Percentiles rank a stretch among this genome's conserved stretches.
Evolutionary conservation across 2,797 vertebrate genomes (phyloP).

Genomic region (Mareca strepera): DNA sequence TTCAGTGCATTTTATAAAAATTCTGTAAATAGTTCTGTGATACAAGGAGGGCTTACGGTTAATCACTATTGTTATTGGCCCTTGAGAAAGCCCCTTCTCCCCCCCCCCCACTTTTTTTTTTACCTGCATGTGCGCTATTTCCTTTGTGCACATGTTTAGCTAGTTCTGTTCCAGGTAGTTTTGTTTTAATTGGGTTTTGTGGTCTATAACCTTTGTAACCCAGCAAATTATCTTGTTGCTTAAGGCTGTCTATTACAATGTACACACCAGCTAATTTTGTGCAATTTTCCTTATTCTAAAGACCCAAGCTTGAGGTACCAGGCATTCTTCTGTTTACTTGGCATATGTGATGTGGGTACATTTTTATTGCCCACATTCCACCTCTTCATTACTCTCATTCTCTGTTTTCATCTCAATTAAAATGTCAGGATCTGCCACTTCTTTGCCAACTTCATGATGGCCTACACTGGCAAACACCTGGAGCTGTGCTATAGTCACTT

Average conservation of each 20-base stretch:
- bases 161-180: not conserved
- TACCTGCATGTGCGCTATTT: not conserved
- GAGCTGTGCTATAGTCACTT: not conserved
- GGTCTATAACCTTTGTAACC: not conserved
- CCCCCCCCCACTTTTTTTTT: not conserved
- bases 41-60: not conserved
- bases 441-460: conserved; percentile 9
- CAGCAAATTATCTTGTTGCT: not conserved
- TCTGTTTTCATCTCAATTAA: conserved; percentile 51
- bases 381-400: conserved; percentile 52
- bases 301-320: not conserved
- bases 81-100: not conserved
- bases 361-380: conserved; percentile 62
- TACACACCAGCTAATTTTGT: not conserved
- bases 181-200: not conserved
- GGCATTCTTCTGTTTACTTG: conserved; percentile 48
- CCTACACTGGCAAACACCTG: not conserved
- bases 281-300: not conserved
- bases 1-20: not conserved
- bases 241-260: not conserved
- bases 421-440: conserved; percentile 68
- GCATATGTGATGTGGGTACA: conserved; percentile 66
- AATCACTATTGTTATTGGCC: not conserved
- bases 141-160: not conserved
- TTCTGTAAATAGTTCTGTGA: not conserved